These are phyloP conservation scores for Bolborhynchus lineola DNA, from an alignment of 2,113 vertebrate genomes.

Conservation along the genomic window DNA sequence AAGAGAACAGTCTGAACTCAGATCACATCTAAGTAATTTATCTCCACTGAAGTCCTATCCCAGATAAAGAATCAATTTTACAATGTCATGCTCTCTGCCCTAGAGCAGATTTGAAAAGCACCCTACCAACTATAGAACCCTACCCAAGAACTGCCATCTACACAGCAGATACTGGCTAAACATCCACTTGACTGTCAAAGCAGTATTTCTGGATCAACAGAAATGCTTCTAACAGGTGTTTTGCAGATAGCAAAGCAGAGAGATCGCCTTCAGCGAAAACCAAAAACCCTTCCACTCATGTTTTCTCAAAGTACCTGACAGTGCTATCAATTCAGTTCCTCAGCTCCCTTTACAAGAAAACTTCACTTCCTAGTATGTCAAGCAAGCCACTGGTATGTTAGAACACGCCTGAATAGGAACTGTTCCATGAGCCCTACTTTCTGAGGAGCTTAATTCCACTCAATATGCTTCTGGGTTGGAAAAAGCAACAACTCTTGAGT, in stretches of 20 bases:
- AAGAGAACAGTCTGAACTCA: neutral
- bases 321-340: neutral
- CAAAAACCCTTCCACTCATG: neutral
- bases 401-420: neutral
- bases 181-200: neutral
- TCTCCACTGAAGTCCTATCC: neutral
- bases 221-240: neutral
- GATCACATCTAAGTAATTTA: neutral
- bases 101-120: neutral
- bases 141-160: neutral
- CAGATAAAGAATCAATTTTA: neutral
- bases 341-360: neutral
- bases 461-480: accelerated
- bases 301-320: neutral
- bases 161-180: neutral
- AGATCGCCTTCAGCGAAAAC: neutral
- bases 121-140: neutral
- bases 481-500: neutral
- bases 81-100: neutral
- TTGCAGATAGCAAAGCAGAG: neutral
- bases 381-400: neutral
- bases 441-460: neutral
- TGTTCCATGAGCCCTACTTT: neutral
- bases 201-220: neutral
- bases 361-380: neutral